phyloP scores from a whole-genome alignment of 2,888 invertebrate species.

The Volucella bombylans region DNA sequence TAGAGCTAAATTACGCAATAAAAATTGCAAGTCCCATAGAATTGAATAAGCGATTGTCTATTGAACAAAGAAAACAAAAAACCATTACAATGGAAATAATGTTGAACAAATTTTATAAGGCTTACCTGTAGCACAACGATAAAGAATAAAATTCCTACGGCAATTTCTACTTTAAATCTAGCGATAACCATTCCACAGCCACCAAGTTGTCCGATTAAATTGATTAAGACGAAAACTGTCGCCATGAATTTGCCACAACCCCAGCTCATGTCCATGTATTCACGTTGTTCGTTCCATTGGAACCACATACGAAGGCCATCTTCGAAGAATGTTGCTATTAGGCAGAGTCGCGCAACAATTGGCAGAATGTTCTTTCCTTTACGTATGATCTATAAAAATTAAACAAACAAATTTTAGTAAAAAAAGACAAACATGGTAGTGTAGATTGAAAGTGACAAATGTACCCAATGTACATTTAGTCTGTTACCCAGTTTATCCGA shows the following conservation, averaged over 20 bases:
- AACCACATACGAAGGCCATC: slow-evolving; percentile 99
- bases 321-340: slow-evolving; percentile 99
- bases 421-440: neutral
- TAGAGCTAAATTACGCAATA: slow-evolving; percentile 97
- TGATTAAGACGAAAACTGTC: slow-evolving; percentile 96
- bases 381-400: slow-evolving; percentile 89
- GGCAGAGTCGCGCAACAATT: slow-evolving; percentile 96
- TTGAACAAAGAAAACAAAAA: slow-evolving; percentile 77
- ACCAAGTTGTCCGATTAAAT: slow-evolving; percentile 97
- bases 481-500: too few species aligned
- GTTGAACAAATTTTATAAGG: slow-evolving; percentile 13
- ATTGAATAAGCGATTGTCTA: slow-evolving; percentile 98
- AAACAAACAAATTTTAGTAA: neutral
- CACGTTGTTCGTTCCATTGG: slow-evolving; percentile 98
- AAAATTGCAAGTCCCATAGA: slow-evolving; percentile 98
- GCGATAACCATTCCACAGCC: slow-evolving; percentile 98
- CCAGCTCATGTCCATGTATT: slow-evolving; percentile 99
- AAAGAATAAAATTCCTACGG: slow-evolving; percentile 95
- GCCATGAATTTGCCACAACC: slow-evolving; percentile 96
- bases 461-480: too few species aligned
- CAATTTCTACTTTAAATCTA: slow-evolving; percentile 94
- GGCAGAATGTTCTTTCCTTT: slow-evolving; percentile 96
- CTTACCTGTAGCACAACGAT: slow-evolving; percentile 97
- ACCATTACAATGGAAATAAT: slow-evolving; percentile 19
- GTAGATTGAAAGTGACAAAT: too few species aligned